Conservation (phyloP, 2,797 vertebrate species). For the Champsocephalus gunnari region DNA sequence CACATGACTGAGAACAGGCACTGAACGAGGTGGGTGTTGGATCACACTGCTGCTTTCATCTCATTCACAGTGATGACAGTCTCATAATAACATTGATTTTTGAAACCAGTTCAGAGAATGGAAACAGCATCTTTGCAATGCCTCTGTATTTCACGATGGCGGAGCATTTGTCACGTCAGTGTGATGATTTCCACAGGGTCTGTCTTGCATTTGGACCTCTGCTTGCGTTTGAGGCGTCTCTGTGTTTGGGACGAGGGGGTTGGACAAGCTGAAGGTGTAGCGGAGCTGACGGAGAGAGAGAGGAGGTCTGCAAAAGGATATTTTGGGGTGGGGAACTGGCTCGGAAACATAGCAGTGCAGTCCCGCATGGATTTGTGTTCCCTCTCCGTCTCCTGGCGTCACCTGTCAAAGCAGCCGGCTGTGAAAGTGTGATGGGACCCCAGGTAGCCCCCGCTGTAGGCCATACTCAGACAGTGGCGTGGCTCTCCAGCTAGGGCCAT, state of each 20-base stretch:
- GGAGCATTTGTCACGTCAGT: constrained; percentile 76
- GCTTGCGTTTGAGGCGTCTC: constrained; percentile 83
- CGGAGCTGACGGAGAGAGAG: constrained; percentile 78
- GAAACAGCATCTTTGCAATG: constrained; percentile 40
- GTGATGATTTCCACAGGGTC: constrained; percentile 85
- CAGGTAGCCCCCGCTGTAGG: constrained; percentile 87
- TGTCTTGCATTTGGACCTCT: constrained; percentile 74
- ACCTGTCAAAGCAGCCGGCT: constrained; percentile 89
- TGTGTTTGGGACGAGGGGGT: constrained; percentile 58
- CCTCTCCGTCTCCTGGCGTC: constrained; percentile 85
- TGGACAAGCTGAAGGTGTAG: constrained; percentile 54
- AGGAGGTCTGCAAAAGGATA: constrained; percentile 78
- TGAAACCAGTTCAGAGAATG: constrained; percentile 53
- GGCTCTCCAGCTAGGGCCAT: constrained; percentile 85
- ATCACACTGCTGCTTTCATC: constrained; percentile 73
- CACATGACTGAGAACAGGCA: constrained; percentile 74
- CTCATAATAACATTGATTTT: constrained; percentile 58
- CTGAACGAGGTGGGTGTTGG: constrained; percentile 72
- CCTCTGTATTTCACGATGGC: constrained; percentile 40
- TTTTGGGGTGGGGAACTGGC: constrained; percentile 61
- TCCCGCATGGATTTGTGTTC: constrained; percentile 66
- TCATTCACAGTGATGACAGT: constrained; percentile 81
- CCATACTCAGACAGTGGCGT: constrained; percentile 84
- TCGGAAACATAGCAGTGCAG: constrained; percentile 46
- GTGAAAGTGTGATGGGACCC: constrained; percentile 83